Evolutionary conservation across 2,888 invertebrate species (phyloP).

Genomic region (Agrotis exclamationis): DNA sequence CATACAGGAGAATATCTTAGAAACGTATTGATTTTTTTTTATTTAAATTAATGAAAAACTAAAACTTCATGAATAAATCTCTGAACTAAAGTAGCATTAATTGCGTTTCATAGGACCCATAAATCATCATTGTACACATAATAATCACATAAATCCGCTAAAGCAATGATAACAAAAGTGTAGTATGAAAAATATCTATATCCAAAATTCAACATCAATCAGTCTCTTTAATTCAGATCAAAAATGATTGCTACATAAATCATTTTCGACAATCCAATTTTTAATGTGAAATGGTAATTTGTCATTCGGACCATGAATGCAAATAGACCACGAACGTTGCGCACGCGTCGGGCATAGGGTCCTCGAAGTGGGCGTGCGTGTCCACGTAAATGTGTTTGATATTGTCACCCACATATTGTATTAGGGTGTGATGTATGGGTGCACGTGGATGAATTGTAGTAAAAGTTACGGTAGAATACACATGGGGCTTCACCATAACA

Average conservation of each 20-base stretch:
- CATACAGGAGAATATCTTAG: no score
- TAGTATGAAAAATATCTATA: no score
- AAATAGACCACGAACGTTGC: constrained; percentile 55
- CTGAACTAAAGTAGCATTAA: no score
- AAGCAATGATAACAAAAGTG: not conserved
- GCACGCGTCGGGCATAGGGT: constrained; percentile 56
- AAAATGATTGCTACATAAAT: constrained; percentile 28
- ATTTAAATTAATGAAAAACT: no score
- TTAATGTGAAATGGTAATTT: constrained; percentile 48
- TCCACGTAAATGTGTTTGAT: constrained; percentile 55
- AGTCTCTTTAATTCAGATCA: not conserved
- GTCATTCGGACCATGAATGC: constrained; percentile 44
- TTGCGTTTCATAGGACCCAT: no score
- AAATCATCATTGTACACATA: not conserved
- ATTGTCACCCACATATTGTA: constrained; percentile 49
- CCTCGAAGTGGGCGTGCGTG: constrained; percentile 47
- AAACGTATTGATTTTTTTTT: no score
- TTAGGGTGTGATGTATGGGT: constrained; percentile 43
- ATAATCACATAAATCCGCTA: not conserved
- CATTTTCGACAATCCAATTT: constrained; percentile 36
- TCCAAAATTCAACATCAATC: constrained; percentile 18
- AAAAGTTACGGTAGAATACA: not conserved
- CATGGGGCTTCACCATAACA: not conserved
- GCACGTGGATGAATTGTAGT: constrained; percentile 19
- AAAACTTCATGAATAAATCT: no score